Conservation (phyloP, 2,888 invertebrate species). For the Chrysomela aeneicollis region DNA sequence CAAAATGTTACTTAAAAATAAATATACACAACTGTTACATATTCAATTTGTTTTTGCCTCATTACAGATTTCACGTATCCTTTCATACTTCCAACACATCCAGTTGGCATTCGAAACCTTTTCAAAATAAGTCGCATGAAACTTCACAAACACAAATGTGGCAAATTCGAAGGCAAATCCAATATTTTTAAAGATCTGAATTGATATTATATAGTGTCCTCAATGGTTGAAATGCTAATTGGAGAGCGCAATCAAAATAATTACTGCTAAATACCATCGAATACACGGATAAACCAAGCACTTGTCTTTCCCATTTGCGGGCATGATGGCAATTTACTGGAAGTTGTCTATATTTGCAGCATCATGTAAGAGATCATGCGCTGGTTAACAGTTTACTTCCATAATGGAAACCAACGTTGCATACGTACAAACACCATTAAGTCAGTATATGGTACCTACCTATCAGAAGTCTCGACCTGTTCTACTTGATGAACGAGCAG, state of each 20-base stretch:
- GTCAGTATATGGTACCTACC: conserved; percentile 35
- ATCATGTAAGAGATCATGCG: too few species aligned
- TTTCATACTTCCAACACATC: too few species aligned
- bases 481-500: conserved; percentile 35
- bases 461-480: conserved; percentile 27
- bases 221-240: neutral
- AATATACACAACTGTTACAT: too few species aligned
- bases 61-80: too few species aligned
- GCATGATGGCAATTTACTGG: conserved; percentile 26
- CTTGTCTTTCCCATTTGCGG: conserved; percentile 27
- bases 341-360: conserved; percentile 37
- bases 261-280: conserved; percentile 7
- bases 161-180: too few species aligned
- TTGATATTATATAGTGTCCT: too few species aligned
- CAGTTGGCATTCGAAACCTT: too few species aligned
- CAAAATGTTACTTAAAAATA: too few species aligned
- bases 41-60: too few species aligned
- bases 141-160: too few species aligned
- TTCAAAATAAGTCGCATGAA: too few species aligned
- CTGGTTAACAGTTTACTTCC: conserved; percentile 32
- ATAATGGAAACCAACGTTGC: conserved; percentile 34
- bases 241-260: conserved; percentile 13
- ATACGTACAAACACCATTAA: conserved; percentile 30
- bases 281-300: conserved; percentile 14
- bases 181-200: too few species aligned